Conservation (phyloP, 2,888 invertebrate genomes). For the Heliconius sara region DNA sequence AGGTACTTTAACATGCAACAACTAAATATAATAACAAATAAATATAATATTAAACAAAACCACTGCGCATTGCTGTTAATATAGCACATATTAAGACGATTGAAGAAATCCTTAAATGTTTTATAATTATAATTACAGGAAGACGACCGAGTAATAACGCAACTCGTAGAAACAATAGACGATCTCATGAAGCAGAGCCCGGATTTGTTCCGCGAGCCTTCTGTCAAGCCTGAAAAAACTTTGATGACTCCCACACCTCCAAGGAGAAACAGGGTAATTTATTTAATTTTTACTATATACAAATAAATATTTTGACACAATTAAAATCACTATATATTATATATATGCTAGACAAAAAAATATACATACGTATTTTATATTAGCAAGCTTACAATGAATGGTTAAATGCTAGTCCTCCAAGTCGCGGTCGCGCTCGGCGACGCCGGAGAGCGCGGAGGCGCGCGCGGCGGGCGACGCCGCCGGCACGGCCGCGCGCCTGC, state of each 20-base stretch:
- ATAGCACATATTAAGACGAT: constrained; percentile 56
- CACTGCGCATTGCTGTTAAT: too few relatives aligned
- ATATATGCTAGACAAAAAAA: not conserved
- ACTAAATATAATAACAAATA: not conserved
- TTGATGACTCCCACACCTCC: constrained; percentile 88
- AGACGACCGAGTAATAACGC: constrained; percentile 89
- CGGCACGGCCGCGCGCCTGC: constrained; percentile 85
- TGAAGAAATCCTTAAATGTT: not conserved
- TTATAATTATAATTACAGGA: constrained; percentile 78
- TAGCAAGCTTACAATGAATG: not conserved
- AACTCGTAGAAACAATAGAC: constrained; percentile 90
- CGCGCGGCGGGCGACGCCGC: constrained; percentile 59
- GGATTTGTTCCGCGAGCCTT: constrained; percentile 80
- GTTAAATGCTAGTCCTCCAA: constrained; percentile 82
- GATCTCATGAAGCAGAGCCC: constrained; percentile 91
- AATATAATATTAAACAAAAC: too few relatives aligned
- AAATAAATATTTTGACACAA: not conserved
- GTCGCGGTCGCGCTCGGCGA: constrained; percentile 86
- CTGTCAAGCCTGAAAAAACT: constrained; percentile 72
- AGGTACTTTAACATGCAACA: constrained; percentile 60
- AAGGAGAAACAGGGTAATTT: constrained; percentile 85
- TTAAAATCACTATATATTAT: not conserved
- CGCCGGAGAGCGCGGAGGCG: constrained; percentile 84
- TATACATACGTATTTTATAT: too few relatives aligned
- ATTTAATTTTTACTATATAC: not conserved